These are phyloP conservation scores for Oryzias curvinotus DNA, from an alignment of 2,113 vertebrate species.

Conservation along the genomic window DNA sequence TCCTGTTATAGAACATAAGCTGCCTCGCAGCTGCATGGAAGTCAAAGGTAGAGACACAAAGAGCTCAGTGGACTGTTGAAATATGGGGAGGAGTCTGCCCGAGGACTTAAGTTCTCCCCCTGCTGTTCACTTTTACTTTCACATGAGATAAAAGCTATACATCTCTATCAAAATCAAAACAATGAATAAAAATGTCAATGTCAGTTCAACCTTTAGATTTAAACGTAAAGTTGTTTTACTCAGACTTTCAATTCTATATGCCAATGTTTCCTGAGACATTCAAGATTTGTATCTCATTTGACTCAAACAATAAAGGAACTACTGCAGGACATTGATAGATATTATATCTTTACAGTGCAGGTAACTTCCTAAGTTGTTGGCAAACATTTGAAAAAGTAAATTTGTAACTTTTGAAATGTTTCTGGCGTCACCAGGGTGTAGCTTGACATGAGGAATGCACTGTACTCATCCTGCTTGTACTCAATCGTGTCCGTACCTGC, in stretches of 20 bases:
- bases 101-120: slow-evolving; percentile 46
- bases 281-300: no score
- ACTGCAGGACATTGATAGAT: no score
- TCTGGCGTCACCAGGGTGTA: slow-evolving; percentile 32
- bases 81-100: slow-evolving; percentile 47
- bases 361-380: neutral
- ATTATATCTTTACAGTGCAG: no score
- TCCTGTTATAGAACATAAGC: slow-evolving; percentile 12
- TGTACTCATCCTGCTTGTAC: no score
- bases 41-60: slow-evolving; percentile 23
- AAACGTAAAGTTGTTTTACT: no score
- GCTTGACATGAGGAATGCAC: slow-evolving; percentile 18
- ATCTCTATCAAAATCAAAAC: no score
- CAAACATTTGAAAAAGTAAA: neutral
- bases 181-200: neutral
- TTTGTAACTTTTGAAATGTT: slow-evolving; percentile 13
- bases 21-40: slow-evolving; percentile 3
- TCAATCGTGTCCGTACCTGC: slow-evolving; percentile 28
- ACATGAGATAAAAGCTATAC: slow-evolving; percentile 6
- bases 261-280: no score
- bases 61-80: slow-evolving; percentile 11
- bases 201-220: neutral
- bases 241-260: no score
- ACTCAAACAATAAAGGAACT: no score
- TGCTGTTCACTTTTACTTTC: slow-evolving; percentile 4